Evolutionary conservation across 2,888 invertebrate species (phyloP).

Genomic region (Mamestra brassicae): DNA sequence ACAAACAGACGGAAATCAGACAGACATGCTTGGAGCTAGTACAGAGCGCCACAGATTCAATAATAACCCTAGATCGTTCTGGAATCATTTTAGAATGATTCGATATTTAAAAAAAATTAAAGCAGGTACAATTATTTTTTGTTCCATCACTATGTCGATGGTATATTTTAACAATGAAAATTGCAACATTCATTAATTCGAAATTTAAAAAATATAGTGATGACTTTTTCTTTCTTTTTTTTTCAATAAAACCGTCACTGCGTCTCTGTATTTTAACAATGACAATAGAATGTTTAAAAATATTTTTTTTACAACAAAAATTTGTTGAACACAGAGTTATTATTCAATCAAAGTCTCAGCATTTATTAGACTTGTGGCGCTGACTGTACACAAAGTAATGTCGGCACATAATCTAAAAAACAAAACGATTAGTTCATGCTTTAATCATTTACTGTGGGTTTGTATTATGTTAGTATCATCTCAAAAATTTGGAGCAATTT

Average conservation of each 20-base stretch:
- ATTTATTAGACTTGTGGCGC: slow-evolving; percentile 47
- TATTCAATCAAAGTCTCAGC: slow-evolving; percentile 41
- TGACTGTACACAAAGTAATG: slow-evolving; percentile 60
- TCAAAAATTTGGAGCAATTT: slow-evolving; percentile 43
- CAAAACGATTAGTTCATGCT: slow-evolving; percentile 60
- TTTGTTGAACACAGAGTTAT: slow-evolving; percentile 33
- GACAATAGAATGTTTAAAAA: background rate
- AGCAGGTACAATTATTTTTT: background rate
- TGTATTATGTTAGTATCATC: slow-evolving; percentile 51
- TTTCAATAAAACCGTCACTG: background rate
- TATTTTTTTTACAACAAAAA: background rate
- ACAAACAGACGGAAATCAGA: slow-evolving; percentile 76
- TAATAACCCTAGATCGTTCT: slow-evolving; percentile 47
- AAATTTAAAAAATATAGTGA: background rate
- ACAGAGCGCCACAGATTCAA: slow-evolving; percentile 51
- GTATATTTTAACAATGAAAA: background rate
- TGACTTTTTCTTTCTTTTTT: background rate
- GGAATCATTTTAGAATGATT: background rate
- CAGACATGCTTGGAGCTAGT: slow-evolving; percentile 68
- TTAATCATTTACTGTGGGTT: slow-evolving; percentile 33
- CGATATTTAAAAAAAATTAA: background rate
- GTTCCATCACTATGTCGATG: background rate
- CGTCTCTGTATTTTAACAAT: background rate
- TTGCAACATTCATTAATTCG: background rate
- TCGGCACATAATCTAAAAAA: slow-evolving; percentile 61